These are phyloP conservation scores for Thamnaconus septentrionalis DNA, from an alignment of 2,113 vertebrate species.

Conservation along the genomic window DNA sequence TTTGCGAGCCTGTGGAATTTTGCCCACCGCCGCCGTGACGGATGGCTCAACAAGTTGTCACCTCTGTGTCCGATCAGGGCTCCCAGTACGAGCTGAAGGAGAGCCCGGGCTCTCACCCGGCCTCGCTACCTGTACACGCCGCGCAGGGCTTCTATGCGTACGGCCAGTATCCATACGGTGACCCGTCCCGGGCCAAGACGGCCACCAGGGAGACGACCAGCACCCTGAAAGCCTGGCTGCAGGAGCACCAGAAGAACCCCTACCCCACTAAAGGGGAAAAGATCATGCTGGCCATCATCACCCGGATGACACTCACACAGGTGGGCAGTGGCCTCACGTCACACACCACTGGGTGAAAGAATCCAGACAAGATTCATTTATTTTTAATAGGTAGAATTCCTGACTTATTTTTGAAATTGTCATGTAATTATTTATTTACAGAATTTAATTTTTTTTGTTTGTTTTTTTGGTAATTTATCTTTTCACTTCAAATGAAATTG, in stretches of 20 bases:
- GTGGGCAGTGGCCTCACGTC: conserved; percentile 58
- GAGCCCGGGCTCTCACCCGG: conserved; percentile 88
- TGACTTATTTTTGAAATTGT: no score
- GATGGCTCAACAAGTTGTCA: conserved; percentile 52
- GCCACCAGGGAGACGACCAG: conserved; percentile 96
- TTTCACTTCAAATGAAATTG: no score
- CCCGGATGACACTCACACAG: conserved; percentile 95
- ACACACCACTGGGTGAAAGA: no score
- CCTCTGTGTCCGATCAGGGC: conserved; percentile 75
- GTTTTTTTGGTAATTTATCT: no score
- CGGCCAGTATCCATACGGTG: conserved; percentile 95
- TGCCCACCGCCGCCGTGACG: neutral
- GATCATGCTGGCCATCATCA: conserved; percentile 96
- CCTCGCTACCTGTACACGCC: conserved; percentile 90
- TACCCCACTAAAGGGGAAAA: conserved; percentile 97
- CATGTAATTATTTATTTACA: no score
- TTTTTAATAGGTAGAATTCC: no score
- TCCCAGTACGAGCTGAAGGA: conserved; percentile 98
- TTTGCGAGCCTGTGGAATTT: neutral
- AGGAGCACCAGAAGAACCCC: conserved; percentile 98
- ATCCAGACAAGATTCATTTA: no score
- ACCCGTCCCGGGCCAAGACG: conserved; percentile 93
- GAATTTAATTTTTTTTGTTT: no score
- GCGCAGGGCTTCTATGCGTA: conserved; percentile 95
- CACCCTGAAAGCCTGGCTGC: conserved; percentile 98